A percentile compares a stretch with the other conserved stretches of the same genome.
Conservation (phyloP, 2,888 invertebrate genomes). For the Nymphalis c-album region DNA sequence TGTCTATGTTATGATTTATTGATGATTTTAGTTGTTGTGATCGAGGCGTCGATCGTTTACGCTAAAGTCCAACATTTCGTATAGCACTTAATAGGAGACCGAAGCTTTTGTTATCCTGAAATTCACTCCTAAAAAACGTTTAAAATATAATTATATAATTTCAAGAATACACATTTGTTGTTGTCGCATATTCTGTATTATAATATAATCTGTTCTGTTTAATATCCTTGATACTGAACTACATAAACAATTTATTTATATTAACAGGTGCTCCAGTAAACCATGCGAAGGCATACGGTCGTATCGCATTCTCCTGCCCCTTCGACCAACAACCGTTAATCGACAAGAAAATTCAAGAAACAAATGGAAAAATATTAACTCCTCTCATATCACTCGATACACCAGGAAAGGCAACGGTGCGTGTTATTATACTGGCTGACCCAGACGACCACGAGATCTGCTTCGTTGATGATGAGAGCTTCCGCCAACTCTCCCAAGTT, state of each 20-base stretch:
- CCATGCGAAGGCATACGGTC: constrained; percentile 94
- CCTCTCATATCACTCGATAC: constrained; percentile 96
- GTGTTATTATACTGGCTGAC: constrained; percentile 97
- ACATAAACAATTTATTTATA: not conserved
- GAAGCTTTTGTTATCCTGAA: no score
- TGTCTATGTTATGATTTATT: no score
- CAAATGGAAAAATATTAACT: constrained; percentile 89
- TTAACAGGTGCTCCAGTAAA: constrained; percentile 84
- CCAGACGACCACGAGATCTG: constrained; percentile 99
- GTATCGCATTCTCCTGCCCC: constrained; percentile 97
- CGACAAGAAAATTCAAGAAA: constrained; percentile 86
- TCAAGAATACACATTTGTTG: no score
- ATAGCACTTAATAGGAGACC: no score
- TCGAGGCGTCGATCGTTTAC: no score
- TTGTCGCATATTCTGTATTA: no score
- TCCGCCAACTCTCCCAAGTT: constrained; percentile 91
- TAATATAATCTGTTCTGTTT: no score
- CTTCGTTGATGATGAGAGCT: constrained; percentile 98
- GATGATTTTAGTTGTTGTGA: no score
- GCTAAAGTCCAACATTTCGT: no score
- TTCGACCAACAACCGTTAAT: constrained; percentile 87
- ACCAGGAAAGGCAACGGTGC: constrained; percentile 97
- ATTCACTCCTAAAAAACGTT: no score
- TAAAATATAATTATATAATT: no score
- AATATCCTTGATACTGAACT: no score